phyloP scores from a whole-genome alignment of 2,888 invertebrate genomes.

The Polydrusus cervinus region DNA sequence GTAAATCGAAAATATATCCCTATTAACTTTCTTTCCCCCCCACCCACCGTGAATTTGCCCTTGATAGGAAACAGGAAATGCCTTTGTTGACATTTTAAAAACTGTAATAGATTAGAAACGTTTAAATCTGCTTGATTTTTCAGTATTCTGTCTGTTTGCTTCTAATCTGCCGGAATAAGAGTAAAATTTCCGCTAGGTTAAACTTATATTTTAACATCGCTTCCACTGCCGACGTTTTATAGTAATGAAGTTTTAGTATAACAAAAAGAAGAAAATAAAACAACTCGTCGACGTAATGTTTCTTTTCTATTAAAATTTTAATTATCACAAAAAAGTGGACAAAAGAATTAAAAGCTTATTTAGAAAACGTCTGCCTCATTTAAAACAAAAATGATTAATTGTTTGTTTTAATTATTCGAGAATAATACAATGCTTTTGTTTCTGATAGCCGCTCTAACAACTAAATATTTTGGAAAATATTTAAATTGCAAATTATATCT shows the following conservation, averaged over 20 bases:
- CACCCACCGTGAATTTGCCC: too few species aligned
- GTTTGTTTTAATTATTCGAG: neutral
- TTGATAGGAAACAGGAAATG: too few species aligned
- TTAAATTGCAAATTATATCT: neutral
- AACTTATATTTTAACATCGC: neutral
- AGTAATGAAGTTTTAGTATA: neutral
- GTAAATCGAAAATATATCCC: too few species aligned
- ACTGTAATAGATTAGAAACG: too few species aligned
- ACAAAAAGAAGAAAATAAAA: neutral
- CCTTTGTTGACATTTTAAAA: too few species aligned
- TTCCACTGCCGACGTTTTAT: neutral
- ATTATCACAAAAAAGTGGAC: neutral
- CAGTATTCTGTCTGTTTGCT: too few species aligned
- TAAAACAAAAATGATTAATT: conserved; percentile 5
- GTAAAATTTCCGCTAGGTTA: neutral
- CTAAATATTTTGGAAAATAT: conserved; percentile 12
- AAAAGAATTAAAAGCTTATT: conserved; percentile 10
- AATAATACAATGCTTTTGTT: conserved; percentile 2
- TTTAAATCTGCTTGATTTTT: too few species aligned
- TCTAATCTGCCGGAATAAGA: too few species aligned
- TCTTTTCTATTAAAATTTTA: conserved; percentile 3
- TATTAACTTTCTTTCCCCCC: too few species aligned
- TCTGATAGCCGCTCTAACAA: neutral
- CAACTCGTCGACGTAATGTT: neutral
- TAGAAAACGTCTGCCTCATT: neutral